Evolutionary conservation across 2,888 invertebrate species (phyloP).

Genomic region (Caenorhabditis sp.): DNA sequence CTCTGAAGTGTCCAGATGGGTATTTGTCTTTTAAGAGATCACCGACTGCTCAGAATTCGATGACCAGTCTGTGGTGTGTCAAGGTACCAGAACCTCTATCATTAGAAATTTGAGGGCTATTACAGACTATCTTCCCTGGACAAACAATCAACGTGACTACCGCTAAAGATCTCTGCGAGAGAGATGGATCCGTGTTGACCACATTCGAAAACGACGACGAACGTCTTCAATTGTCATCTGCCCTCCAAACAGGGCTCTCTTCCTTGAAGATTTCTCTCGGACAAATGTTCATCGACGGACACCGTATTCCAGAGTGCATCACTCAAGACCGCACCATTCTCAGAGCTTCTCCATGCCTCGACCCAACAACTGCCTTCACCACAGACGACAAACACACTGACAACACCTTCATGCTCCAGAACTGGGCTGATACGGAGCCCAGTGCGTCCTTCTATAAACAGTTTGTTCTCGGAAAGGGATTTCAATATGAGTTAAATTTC

Average conservation of each 20-base stretch:
- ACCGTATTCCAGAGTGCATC: constrained; percentile 10
- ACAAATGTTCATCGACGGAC: constrained; percentile 30
- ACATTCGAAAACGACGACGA: constrained; percentile 34
- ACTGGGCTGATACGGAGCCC: constrained; percentile 36
- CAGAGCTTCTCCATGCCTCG: constrained; percentile 16
- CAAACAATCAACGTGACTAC: constrained; percentile 20
- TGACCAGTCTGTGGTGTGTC: constrained; percentile 45
- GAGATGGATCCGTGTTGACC: constrained; percentile 26
- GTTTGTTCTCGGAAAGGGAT: not conserved
- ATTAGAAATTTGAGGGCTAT: no score
- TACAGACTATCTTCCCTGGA: constrained; percentile 28
- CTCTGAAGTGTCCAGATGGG: constrained; percentile 32
- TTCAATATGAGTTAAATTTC: not conserved
- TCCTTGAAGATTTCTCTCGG: not conserved
- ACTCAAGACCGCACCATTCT: constrained; percentile 11
- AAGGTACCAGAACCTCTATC: constrained; percentile 5
- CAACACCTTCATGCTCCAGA: constrained; percentile 36
- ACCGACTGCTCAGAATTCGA: constrained; percentile 21
- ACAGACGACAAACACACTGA: constrained; percentile 37
- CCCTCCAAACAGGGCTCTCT: not conserved
- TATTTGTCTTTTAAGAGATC: constrained; percentile 31
- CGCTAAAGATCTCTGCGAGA: constrained; percentile 23
- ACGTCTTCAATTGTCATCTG: constrained; percentile 10
- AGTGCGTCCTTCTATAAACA: constrained; percentile 16
- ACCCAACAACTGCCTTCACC: constrained; percentile 16